Conservation (phyloP, 2,888 invertebrate genomes). For the Junonia oenone region DNA sequence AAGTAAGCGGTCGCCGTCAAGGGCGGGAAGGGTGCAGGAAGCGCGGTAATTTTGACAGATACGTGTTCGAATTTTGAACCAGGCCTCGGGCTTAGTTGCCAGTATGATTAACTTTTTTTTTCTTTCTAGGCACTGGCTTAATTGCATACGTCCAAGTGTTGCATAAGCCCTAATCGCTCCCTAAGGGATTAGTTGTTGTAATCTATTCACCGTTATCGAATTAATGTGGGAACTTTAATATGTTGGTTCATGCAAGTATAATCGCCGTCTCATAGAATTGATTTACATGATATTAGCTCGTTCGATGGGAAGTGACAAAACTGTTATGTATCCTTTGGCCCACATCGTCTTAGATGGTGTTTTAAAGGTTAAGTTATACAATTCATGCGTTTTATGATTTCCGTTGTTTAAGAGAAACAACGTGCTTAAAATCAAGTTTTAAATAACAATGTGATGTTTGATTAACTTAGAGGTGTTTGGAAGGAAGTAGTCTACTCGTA, state of each 20-base stretch:
- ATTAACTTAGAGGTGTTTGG: too few species aligned
- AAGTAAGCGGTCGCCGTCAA: constrained; percentile 71
- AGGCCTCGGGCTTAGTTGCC: constrained; percentile 30
- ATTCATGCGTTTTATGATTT: neutral
- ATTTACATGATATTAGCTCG: constrained; percentile 30
- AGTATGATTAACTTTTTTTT: constrained; percentile 11
- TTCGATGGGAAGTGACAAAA: constrained; percentile 17
- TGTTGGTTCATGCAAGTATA: constrained; percentile 30
- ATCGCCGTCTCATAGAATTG: constrained; percentile 26
- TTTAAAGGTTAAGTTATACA: constrained; percentile 10
- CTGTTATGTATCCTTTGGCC: constrained; percentile 23
- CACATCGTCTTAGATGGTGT: constrained; percentile 10
- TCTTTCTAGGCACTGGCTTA: neutral
- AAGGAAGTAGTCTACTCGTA: too few species aligned
- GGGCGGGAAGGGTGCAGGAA: constrained; percentile 77
- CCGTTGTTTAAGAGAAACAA: too few species aligned
- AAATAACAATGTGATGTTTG: too few species aligned
- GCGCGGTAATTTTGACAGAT: constrained; percentile 55
- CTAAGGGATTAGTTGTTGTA: neutral
- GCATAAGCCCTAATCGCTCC: neutral
- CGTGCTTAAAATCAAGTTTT: too few species aligned
- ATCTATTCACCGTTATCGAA: constrained; percentile 9
- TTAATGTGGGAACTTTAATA: constrained; percentile 9
- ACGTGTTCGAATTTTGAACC: constrained; percentile 45
- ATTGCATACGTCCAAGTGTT: constrained; percentile 5